A percentile compares a stretch with the other conserved stretches of the same genome.
Evolutionary conservation across 1,140 invertebrate species (phyloP).

Genomic region (Drosophila mauritiana): DNA sequence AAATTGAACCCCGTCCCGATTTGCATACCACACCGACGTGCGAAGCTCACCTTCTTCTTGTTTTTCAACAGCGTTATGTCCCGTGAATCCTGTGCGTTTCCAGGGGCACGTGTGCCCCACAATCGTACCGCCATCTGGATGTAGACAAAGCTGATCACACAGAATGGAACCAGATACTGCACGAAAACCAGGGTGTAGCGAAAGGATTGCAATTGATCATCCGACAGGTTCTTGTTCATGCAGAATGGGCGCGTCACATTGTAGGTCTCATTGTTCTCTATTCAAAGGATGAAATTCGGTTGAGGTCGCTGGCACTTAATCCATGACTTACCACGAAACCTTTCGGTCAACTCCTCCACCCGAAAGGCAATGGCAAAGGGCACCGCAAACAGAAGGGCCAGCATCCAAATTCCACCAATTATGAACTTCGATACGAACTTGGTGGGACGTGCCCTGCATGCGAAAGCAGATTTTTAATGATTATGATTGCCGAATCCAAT

Average conservation of each 20-base stretch:
- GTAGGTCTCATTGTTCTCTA: conserved; percentile 68
- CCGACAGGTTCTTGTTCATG: conserved; percentile 86
- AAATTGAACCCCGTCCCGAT: conserved; percentile 14
- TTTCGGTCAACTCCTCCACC: conserved; percentile 85
- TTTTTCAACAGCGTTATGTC: conserved; percentile 91
- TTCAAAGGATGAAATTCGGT: not conserved
- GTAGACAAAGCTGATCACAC: conserved; percentile 92
- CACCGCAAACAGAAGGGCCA: conserved; percentile 87
- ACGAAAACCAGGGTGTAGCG: conserved; percentile 86
- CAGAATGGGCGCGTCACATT: conserved; percentile 86
- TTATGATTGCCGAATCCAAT: conserved; percentile 4
- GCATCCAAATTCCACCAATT: conserved; percentile 89
- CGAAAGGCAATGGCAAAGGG: conserved; percentile 89
- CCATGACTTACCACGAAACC: conserved; percentile 67
- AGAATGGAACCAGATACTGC: conserved; percentile 91
- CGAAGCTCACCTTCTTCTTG: conserved; percentile 88
- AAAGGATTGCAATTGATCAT: conserved; percentile 86
- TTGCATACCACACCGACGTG: conserved; percentile 68
- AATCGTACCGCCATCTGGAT: conserved; percentile 90
- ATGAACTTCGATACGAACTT: conserved; percentile 89
- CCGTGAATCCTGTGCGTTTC: conserved; percentile 89
- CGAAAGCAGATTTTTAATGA: conserved; percentile 28
- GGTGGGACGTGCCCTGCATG: conserved; percentile 88
- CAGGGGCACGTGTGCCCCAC: conserved; percentile 91
- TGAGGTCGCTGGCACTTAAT: not conserved